Evolutionary conservation across 1,140 invertebrate species (phyloP).

Genomic region (Trichoplusia ni): DNA sequence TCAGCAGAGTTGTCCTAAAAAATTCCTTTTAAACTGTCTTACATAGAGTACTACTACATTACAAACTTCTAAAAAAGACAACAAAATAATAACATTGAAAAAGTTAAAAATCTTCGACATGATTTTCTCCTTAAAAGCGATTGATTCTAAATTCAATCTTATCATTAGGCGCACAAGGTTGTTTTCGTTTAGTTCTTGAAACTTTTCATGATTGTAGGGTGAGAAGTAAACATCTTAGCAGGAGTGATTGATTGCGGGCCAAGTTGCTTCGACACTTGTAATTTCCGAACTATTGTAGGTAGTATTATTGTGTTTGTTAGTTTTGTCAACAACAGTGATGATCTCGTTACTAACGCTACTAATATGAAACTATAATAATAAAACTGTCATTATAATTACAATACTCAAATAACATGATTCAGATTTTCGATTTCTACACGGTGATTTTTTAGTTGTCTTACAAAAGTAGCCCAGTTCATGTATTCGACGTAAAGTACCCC

Average conservation of each 20-base stretch:
- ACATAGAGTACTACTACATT: neutral
- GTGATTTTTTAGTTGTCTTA: too few species aligned
- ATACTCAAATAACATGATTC: too few species aligned
- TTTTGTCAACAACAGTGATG: conserved; percentile 15
- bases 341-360: too few species aligned
- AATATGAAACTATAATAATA: too few species aligned
- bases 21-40: neutral
- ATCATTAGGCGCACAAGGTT: neutral
- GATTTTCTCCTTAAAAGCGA: neutral
- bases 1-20: too few species aligned
- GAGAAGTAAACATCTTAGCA: conserved; percentile 14
- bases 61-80: neutral
- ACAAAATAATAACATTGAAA: conserved; percentile 8
- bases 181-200: neutral
- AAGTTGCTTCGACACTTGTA: conserved; percentile 26
- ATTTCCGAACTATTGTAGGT: conserved; percentile 24
- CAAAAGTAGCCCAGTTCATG: too few species aligned
- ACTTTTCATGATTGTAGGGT: neutral
- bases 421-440: too few species aligned
- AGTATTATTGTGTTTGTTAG: conserved; percentile 19
- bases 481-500: too few species aligned
- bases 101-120: conserved; percentile 21
- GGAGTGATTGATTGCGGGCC: conserved; percentile 25
- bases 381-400: too few species aligned
- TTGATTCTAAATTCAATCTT: neutral